These are phyloP conservation scores for Felis chaus DNA, from an alignment of 2,113 vertebrate genomes.

Conservation along the genomic window DNA sequence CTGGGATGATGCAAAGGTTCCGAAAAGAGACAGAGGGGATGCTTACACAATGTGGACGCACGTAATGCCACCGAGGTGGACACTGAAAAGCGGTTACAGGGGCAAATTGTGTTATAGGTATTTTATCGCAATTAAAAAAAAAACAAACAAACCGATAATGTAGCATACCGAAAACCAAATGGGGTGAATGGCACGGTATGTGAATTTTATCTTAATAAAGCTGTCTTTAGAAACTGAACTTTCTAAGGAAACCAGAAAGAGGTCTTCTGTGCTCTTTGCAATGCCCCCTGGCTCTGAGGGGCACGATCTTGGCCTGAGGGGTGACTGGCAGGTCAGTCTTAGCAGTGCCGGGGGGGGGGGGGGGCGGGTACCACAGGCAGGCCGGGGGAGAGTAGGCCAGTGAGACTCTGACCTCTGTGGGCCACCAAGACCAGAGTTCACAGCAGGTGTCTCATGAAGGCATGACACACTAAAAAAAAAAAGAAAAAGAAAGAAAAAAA, in stretches of 20 bases:
- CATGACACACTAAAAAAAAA: neutral
- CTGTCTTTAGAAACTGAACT: neutral
- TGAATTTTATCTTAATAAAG: slow-evolving; percentile 3
- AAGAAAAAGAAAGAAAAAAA: neutral
- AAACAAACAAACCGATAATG: neutral
- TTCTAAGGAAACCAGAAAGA: neutral
- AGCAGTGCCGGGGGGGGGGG: neutral
- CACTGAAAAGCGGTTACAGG: neutral
- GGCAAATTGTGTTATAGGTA: neutral
- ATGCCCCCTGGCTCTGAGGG: neutral
- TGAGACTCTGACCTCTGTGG: neutral
- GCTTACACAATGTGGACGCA: neutral
- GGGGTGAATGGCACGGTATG: neutral
- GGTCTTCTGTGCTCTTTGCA: neutral
- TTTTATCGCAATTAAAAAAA: neutral
- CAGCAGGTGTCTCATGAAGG: neutral
- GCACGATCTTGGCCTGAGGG: neutral
- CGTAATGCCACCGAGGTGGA: slow-evolving; percentile 4
- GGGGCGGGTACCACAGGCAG: neutral
- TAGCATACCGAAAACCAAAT: neutral
- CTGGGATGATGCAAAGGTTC: neutral
- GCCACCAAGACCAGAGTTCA: neutral
- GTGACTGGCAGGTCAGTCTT: neutral
- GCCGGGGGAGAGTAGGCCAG: neutral
- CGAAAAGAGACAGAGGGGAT: neutral